phyloP scores from a whole-genome alignment of 2,888 invertebrate species.

The Trachelus stipa region DNA sequence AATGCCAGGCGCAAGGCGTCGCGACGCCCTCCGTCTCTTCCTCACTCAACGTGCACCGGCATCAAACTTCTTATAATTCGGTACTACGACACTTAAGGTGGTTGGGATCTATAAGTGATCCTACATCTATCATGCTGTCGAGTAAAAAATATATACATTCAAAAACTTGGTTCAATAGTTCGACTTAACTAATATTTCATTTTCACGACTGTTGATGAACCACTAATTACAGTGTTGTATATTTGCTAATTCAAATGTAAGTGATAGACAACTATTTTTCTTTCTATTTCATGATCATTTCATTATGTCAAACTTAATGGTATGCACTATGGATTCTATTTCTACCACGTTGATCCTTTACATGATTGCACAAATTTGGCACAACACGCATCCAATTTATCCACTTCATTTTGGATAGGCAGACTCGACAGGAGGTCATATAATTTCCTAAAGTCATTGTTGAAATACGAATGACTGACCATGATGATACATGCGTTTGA shows the following conservation, averaged over 20 bases:
- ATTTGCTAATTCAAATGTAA: background rate
- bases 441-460: background rate
- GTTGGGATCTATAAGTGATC: background rate
- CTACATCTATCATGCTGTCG: background rate
- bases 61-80: slow-evolving; percentile 19
- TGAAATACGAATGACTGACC: background rate
- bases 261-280: background rate
- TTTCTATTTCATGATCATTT: background rate
- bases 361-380: background rate
- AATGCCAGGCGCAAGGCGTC: slow-evolving; percentile 62
- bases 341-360: background rate
- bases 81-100: background rate
- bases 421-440: too few relatives aligned
- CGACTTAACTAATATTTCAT: background rate
- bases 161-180: background rate
- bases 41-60: slow-evolving; percentile 22
- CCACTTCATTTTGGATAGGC: background rate
- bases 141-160: background rate
- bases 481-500: background rate
- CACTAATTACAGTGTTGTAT: background rate
- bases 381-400: background rate
- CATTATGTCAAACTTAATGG: background rate
- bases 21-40: slow-evolving; percentile 55
- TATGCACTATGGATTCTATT: background rate
- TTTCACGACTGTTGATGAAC: background rate